These are phyloP conservation scores for Periophthalmus modestus DNA, from an alignment of 2,113 vertebrate genomes.

Conservation along the genomic window DNA sequence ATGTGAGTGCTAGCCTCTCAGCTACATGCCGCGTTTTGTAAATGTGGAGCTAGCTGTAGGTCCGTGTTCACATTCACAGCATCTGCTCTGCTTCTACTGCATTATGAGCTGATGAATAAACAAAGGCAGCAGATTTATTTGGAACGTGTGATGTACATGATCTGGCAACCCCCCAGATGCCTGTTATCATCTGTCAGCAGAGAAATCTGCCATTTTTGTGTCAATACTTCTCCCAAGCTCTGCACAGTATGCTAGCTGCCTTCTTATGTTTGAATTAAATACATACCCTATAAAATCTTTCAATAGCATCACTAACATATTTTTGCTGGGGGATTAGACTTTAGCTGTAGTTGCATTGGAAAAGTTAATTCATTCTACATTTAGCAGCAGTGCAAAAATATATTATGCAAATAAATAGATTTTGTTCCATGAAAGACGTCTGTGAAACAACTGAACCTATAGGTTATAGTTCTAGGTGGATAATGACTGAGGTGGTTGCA, in stretches of 20 bases:
- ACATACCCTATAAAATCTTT: neutral
- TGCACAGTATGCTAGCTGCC: neutral
- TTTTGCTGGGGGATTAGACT: neutral
- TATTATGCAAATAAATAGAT: neutral
- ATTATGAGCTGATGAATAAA: constrained; percentile 43
- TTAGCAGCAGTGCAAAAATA: too few species aligned
- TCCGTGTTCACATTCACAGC: constrained; percentile 35
- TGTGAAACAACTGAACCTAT: neutral
- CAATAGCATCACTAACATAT: neutral
- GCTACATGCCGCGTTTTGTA: neutral
- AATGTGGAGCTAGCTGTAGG: constrained; percentile 12
- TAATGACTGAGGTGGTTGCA: neutral
- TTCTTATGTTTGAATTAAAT: neutral
- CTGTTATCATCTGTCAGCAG: constrained; percentile 36
- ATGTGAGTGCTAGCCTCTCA: too few species aligned
- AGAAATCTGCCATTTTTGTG: constrained; percentile 7
- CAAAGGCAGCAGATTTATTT: constrained; percentile 50
- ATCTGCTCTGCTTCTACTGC: constrained; percentile 51
- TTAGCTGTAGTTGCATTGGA: neutral
- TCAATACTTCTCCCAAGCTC: neutral
- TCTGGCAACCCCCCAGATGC: constrained; percentile 26
- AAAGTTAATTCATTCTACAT: too few species aligned
- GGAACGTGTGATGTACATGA: constrained; percentile 26
- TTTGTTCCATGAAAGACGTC: neutral
- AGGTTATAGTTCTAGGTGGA: neutral